A percentile compares a stretch with the other conserved stretches of the same genome.
Conservation (phyloP, 2,113 vertebrate genomes). For the Pollimyrus isidori region DNA sequence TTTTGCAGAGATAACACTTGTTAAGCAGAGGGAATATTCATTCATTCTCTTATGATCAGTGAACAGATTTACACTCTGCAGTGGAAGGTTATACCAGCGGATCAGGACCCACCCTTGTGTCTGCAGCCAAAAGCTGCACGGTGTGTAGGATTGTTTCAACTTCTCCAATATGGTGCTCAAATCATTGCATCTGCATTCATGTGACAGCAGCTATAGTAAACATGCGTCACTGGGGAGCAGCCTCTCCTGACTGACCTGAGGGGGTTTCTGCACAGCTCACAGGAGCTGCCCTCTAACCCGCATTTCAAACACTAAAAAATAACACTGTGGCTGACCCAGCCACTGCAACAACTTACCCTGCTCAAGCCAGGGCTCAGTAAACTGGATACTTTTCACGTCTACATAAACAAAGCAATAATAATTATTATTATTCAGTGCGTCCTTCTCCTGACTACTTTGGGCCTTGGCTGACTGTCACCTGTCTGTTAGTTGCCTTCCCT, state of each 20-base stretch:
- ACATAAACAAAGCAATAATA: background rate
- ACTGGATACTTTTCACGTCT: background rate
- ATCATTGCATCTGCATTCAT: background rate
- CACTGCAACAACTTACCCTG: background rate
- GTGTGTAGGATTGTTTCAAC: background rate
- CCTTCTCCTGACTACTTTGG: constrained; percentile 20
- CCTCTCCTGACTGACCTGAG: background rate
- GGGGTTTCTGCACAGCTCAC: background rate
- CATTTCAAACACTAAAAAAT: background rate
- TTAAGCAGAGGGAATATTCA: background rate
- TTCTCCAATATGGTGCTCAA: background rate
- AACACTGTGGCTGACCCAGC: background rate
- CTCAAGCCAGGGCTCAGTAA: background rate
- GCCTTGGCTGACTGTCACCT: constrained; percentile 37
- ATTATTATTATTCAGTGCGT: background rate
- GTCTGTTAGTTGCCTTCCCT: constrained; percentile 36
- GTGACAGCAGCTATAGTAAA: background rate
- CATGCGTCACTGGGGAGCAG: background rate
- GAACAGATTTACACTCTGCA: background rate
- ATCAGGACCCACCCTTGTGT: background rate
- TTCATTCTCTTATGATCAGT: background rate
- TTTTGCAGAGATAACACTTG: background rate
- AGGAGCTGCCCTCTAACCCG: background rate
- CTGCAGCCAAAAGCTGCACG: background rate
- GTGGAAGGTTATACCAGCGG: background rate